Evolutionary conservation across 2,888 invertebrate species (phyloP).

Genomic region (Cephus sareptanus): DNA sequence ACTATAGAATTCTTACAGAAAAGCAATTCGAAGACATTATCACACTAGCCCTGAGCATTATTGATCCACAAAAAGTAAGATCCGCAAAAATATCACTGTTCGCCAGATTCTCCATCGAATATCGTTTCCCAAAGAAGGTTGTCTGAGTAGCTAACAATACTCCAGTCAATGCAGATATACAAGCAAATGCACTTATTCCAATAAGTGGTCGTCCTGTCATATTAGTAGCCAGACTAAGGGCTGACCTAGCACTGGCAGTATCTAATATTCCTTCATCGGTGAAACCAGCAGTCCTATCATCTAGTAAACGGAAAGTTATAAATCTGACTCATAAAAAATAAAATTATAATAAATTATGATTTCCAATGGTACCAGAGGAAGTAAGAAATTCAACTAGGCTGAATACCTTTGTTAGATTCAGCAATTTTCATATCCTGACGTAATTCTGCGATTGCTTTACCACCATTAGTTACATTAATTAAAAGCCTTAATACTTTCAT

Average conservation of each 20-base stretch:
- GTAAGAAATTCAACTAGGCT: conserved; percentile 5
- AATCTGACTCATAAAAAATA: neutral
- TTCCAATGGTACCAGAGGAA: neutral
- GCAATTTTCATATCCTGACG: conserved; percentile 51
- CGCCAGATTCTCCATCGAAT: conserved; percentile 41
- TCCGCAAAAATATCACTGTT: conserved; percentile 44
- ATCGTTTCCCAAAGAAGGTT: conserved; percentile 54
- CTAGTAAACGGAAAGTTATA: conserved; percentile 30
- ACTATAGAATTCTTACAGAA: conserved; percentile 44
- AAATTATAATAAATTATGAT: conserved; percentile 1
- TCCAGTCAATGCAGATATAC: conserved; percentile 56
- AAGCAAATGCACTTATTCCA: conserved; percentile 60
- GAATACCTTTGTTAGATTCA: conserved; percentile 56
- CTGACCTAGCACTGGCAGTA: conserved; percentile 50
- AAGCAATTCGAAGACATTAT: conserved; percentile 63
- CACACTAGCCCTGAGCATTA: conserved; percentile 59
- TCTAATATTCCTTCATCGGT: conserved; percentile 52
- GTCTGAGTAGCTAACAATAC: conserved; percentile 57
- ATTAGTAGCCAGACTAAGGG: conserved; percentile 59
- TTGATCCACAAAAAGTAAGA: conserved; percentile 52
- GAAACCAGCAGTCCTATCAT: conserved; percentile 61
- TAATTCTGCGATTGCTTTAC: conserved; percentile 49
- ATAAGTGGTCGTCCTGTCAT: conserved; percentile 54
- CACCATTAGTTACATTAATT: conserved; percentile 52
- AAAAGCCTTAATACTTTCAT: conserved; percentile 59